phyloP scores from a whole-genome alignment of 2,888 invertebrate species.

The Subacronicta megacephala region DNA sequence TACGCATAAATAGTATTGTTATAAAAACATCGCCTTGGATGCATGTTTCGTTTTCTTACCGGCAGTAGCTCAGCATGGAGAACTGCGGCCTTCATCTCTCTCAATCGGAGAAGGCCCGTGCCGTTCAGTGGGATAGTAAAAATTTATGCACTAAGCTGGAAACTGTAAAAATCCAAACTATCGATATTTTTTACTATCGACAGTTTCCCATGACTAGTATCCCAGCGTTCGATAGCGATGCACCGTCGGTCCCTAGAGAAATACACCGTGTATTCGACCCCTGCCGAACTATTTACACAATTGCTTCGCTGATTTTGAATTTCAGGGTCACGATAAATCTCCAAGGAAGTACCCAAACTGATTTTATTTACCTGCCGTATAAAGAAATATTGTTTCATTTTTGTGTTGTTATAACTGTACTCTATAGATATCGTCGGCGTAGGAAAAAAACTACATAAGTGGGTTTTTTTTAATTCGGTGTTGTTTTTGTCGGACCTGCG shows the following conservation, averaged over 20 bases:
- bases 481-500: too few species aligned
- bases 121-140: neutral
- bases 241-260: slow-evolving; percentile 68
- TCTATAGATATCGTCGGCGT: too few species aligned
- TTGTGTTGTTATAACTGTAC: too few species aligned
- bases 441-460: too few species aligned
- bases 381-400: too few species aligned
- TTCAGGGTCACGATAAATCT: slow-evolving; percentile 16
- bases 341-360: slow-evolving; percentile 5
- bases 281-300: slow-evolving; percentile 53
- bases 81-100: too few species aligned
- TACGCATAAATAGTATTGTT: too few species aligned
- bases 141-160: neutral
- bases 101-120: neutral
- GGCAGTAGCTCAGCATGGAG: too few species aligned
- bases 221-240: slow-evolving; percentile 63
- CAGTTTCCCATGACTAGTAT: slow-evolving; percentile 50
- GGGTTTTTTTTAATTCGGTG: too few species aligned
- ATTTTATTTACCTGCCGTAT: neutral
- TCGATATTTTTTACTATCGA: slow-evolving; percentile 26
- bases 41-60: too few species aligned
- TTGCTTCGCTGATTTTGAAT: slow-evolving; percentile 46
- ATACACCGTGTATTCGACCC: slow-evolving; percentile 59
- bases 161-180: neutral
- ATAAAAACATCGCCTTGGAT: too few species aligned